These are phyloP conservation scores for Nipponia nippon DNA, from an alignment of 2,113 vertebrate genomes.

Conservation along the genomic window DNA sequence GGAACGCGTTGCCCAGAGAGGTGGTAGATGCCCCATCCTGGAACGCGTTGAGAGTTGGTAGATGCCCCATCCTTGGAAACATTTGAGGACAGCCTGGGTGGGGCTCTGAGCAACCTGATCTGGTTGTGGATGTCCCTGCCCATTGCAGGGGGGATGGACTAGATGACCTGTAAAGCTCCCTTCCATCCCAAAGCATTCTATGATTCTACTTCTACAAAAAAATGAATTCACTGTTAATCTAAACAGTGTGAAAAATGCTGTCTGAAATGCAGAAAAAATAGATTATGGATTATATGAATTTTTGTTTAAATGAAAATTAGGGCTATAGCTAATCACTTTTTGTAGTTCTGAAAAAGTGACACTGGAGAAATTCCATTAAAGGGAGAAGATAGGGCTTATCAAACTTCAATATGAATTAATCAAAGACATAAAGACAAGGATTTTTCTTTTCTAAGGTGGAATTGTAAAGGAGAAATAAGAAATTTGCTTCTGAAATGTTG, in stretches of 20 bases:
- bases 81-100: too few species aligned
- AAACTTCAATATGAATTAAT: neutral
- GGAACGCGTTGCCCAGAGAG: too few species aligned
- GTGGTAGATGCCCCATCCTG: too few species aligned
- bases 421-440: neutral
- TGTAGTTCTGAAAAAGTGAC: neutral
- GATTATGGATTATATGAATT: neutral
- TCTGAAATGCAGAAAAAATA: neutral
- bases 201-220: neutral
- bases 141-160: too few species aligned
- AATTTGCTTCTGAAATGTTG: neutral
- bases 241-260: neutral
- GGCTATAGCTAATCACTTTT: neutral
- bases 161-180: too few species aligned
- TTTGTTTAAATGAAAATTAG: neutral
- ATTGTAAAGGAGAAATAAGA: neutral
- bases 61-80: too few species aligned
- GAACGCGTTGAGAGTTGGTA: too few species aligned
- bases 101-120: too few species aligned
- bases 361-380: neutral
- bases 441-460: neutral
- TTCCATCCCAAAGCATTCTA: too few species aligned
- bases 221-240: neutral
- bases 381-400: neutral
- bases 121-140: too few species aligned